A percentile compares a stretch with the other conserved stretches of the same genome.
Conservation (phyloP, 2,888 invertebrate species). For the Agrotis puta region DNA sequence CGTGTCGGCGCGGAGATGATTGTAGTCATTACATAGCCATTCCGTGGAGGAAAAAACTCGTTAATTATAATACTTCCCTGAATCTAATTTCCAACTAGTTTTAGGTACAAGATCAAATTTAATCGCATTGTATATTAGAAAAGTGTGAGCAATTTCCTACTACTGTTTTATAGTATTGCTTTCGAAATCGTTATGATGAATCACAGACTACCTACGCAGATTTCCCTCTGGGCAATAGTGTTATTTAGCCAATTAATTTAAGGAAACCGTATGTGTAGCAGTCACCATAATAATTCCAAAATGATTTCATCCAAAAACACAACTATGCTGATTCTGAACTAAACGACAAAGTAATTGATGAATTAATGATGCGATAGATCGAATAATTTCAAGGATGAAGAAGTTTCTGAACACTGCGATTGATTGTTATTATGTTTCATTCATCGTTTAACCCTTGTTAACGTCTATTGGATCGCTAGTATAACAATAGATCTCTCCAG, state of each 20-base stretch:
- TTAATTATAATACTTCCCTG: slow-evolving; percentile 19
- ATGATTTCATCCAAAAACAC: background rate
- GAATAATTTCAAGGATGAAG: slow-evolving; percentile 64
- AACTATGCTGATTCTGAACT: background rate
- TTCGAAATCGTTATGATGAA: slow-evolving; percentile 21
- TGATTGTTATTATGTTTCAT: slow-evolving; percentile 53
- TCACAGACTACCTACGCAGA: slow-evolving; percentile 4
- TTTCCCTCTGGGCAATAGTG: slow-evolving; percentile 1
- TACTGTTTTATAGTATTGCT: slow-evolving; percentile 2
- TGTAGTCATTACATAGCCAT: slow-evolving; percentile 47
- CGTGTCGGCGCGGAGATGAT: slow-evolving; percentile 42
- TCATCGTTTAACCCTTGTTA: slow-evolving; percentile 69
- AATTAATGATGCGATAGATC: slow-evolving; percentile 35
- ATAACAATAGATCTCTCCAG: slow-evolving; percentile 39
- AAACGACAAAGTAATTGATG: background rate
- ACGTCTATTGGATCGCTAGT: slow-evolving; percentile 42
- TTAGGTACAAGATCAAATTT: background rate
- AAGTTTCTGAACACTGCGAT: slow-evolving; percentile 43
- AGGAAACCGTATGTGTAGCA: background rate
- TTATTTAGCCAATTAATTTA: background rate
- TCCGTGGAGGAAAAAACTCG: slow-evolving; percentile 34
- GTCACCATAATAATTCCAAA: background rate
- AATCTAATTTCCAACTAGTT: slow-evolving; percentile 10
- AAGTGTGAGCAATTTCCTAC: slow-evolving; percentile 11
- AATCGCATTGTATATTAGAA: background rate